phyloP scores from a whole-genome alignment of 2,888 invertebrate species.

The Coleophora deauratella region DNA sequence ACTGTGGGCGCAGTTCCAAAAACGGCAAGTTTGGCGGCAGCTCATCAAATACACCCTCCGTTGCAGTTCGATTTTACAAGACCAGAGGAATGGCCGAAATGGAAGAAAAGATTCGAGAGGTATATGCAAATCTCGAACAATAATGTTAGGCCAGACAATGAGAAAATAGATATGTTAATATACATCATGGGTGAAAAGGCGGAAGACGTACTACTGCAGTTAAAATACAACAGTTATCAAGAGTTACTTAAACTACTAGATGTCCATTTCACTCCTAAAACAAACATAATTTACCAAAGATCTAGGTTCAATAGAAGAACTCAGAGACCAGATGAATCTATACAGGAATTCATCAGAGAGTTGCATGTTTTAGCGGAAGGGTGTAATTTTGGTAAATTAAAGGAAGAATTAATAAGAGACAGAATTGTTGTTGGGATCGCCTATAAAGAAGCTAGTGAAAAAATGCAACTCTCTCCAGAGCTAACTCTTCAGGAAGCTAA shows the following conservation, averaged over 20 bases:
- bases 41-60: too few relatives aligned
- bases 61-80: too few relatives aligned
- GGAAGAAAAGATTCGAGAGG: neutral
- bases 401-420: conserved; percentile 1
- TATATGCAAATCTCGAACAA: neutral
- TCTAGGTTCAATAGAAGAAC: neutral
- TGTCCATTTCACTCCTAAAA: neutral
- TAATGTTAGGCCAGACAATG: neutral
- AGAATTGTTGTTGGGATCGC: neutral
- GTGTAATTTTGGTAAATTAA: neutral
- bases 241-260: neutral
- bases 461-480: neutral
- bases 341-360: neutral
- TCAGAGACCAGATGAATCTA: neutral
- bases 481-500: neutral
- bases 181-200: conserved; percentile 1
- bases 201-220: neutral
- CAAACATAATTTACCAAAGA: neutral
- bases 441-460: neutral
- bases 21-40: too few relatives aligned
- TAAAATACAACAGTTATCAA: neutral
- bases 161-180: conserved; percentile 1
- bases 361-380: neutral
- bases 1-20: too few relatives aligned
- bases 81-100: neutral